These are phyloP conservation scores for Dastarcus helophoroides DNA, from an alignment of 2,888 invertebrate genomes.

Conservation along the genomic window DNA sequence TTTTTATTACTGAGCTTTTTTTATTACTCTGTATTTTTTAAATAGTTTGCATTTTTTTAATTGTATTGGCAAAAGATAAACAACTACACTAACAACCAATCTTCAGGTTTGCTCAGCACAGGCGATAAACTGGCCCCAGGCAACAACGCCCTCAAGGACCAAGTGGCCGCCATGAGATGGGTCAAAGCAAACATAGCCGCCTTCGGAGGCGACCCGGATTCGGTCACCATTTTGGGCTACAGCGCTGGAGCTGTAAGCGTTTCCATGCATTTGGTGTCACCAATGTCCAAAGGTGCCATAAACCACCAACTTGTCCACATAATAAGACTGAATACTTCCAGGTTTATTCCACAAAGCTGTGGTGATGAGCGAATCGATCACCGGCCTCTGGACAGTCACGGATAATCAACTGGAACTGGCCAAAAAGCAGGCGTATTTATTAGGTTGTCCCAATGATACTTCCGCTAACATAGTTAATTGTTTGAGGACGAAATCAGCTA, in stretches of 20 bases:
- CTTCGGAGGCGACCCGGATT: constrained; percentile 56
- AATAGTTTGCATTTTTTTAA: no score
- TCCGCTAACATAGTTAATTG: constrained; percentile 45
- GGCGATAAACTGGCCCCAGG: constrained; percentile 56
- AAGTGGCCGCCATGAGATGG: constrained; percentile 56
- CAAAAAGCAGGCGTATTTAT: constrained; percentile 44
- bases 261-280: constrained; percentile 46
- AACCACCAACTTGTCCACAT: no score
- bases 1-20: no score
- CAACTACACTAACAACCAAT: no score
- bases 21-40: no score
- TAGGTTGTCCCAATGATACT: constrained; percentile 45
- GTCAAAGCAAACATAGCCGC: constrained; percentile 50
- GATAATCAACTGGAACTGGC: constrained; percentile 45
- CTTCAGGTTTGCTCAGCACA: constrained; percentile 40
- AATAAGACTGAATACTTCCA: no score
- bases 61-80: no score
- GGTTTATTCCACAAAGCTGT: constrained; percentile 57
- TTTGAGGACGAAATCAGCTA: constrained; percentile 41
- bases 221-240: constrained; percentile 53
- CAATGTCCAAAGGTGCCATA: constrained; percentile 51
- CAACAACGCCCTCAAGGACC: constrained; percentile 60
- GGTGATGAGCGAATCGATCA: constrained; percentile 53
- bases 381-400: no score
- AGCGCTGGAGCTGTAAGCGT: constrained; percentile 38